phyloP scores from a whole-genome alignment of 2,888 invertebrate species.

The Doris montereyensis region DNA sequence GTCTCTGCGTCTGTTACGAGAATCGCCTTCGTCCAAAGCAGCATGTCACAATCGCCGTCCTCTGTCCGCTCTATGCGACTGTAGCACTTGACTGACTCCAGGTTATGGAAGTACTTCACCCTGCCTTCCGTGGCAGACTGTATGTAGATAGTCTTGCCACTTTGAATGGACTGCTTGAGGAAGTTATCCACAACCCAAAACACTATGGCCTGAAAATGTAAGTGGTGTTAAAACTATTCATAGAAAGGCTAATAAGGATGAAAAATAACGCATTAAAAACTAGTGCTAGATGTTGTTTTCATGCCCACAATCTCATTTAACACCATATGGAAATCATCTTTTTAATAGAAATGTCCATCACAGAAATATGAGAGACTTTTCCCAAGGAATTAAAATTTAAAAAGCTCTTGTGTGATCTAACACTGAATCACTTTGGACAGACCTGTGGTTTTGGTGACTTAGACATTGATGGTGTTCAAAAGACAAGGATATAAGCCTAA shows the following conservation, averaged over 20 bases:
- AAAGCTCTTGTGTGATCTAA: too few species aligned
- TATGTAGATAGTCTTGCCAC: slow-evolving; percentile 61
- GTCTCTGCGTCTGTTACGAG: too few species aligned
- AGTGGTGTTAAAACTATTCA: too few species aligned
- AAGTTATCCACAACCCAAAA: slow-evolving; percentile 91
- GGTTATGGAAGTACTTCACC: slow-evolving; percentile 60
- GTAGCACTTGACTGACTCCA: slow-evolving; percentile 63
- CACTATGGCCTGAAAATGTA: slow-evolving; percentile 84
- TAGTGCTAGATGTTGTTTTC: too few species aligned
- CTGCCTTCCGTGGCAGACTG: slow-evolving; percentile 52
- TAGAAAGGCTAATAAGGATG: background rate
- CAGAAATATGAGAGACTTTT: too few species aligned
- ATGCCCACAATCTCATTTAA: background rate
- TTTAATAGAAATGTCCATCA: too few species aligned
- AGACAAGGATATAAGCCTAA: too few species aligned
- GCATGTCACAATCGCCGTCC: slow-evolving; percentile 62
- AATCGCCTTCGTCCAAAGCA: too few species aligned
- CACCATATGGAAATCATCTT: background rate
- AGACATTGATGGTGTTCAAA: too few species aligned
- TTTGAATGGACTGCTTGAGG: slow-evolving; percentile 77
- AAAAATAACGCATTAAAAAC: background rate
- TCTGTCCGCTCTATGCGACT: slow-evolving; percentile 61
- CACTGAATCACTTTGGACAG: too few species aligned
- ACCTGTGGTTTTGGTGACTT: too few species aligned
- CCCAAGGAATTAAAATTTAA: too few species aligned